Base-by-base conservation (phyloP, 2,888 invertebrate genomes). In the Andrena hattorfiana region DNA sequence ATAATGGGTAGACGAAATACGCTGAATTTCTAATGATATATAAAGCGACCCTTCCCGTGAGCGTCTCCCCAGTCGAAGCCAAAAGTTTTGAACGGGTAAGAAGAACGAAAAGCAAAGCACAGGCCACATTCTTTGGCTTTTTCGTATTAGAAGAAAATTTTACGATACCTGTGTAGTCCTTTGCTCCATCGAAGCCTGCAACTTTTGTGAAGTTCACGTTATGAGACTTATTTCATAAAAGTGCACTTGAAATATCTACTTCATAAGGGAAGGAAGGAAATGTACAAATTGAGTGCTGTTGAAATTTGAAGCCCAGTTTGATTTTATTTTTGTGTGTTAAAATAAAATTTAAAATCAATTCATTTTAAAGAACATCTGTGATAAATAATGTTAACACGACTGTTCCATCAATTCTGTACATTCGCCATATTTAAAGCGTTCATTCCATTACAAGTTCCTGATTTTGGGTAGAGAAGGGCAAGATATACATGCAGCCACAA, bases 1-100 rank as follows among this genome's bases (percentile, higher is more conserved):
- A 91, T 91, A 91, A 91, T 91, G 90, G 90, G 90, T 91, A 89
- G 89, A 89, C 88, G 89, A 91, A 91, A 91, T 91, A 91, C 89
- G 90, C 90, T 91, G 91, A 91, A 91, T 90, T 89, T 90, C 87
- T 84, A 87, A 89, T 86, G 87, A 84, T 87, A 81, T 85, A 87
- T 85, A 83, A 84, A 85, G 72, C 81, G 23, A 71, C 85, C 83
- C 59, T 70, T 30, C 60, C 68, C 67, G 77, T 79, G 84, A 77
- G 74, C 68, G 70, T 81, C 83, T 80, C 78, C 76, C 74, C 77
- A 59, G 74, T 66, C 77, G 67, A 42, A 26, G 26, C n/a, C 60
- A 30, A 23, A 66, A 77, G 42, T 72, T 72, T 42, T 30, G 4
- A 59, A 32, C 62, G n/a, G 26, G 10, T 8, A 42, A 49, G 32